Evolutionary conservation across 2,113 vertebrate genomes (phyloP).

Genomic region (Myrmecobius fasciatus): DNA sequence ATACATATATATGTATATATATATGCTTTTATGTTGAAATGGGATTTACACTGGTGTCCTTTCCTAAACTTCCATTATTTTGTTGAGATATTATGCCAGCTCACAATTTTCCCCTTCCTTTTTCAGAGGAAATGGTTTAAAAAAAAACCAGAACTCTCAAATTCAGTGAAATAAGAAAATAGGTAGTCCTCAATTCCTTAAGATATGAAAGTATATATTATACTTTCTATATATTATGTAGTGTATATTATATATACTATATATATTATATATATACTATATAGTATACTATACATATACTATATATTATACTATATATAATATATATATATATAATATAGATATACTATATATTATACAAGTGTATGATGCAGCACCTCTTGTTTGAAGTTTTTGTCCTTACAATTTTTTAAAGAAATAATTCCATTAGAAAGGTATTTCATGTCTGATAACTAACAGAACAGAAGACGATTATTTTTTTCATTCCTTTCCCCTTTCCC

Average conservation of each 20-base stretch:
- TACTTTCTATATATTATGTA: too few relatives aligned
- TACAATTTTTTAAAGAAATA: neutral
- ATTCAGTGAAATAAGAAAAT: neutral
- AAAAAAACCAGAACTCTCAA: neutral
- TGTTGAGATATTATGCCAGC: neutral
- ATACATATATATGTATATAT: too few relatives aligned
- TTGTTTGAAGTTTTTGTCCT: neutral
- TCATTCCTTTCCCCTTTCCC: too few relatives aligned
- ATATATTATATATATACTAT: too few relatives aligned
- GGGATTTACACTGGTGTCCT: neutral
- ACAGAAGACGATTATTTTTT: neutral
- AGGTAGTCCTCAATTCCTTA: neutral
- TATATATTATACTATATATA: too few relatives aligned
- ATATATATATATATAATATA: too few relatives aligned
- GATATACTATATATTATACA: too few relatives aligned
- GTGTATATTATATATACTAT: too few relatives aligned
- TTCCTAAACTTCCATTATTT: neutral
- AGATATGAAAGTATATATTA: neutral
- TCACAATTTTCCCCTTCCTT: neutral
- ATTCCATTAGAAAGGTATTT: neutral
- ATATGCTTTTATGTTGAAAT: neutral
- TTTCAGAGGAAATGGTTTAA: neutral
- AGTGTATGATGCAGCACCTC: neutral
- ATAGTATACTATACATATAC: too few relatives aligned
- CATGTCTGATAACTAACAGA: neutral